Base-by-base conservation (phyloP, 2,797 vertebrate species). In the Gadopsis marmoratus region DNA sequence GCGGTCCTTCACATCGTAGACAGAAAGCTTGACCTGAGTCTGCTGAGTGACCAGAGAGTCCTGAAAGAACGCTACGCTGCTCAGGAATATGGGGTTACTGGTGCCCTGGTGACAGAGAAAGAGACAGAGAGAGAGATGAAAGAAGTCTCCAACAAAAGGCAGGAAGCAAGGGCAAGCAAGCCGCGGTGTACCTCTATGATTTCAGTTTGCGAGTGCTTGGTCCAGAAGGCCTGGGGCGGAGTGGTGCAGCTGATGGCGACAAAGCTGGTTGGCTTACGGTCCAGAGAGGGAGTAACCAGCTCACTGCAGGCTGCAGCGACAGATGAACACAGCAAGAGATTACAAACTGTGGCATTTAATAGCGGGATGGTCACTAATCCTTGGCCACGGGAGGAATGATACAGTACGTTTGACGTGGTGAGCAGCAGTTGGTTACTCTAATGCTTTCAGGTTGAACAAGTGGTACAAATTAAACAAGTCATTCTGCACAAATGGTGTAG, bases 161-260 rank as follows among this genome's bases (percentile, higher is more conserved):
- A 55, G 33, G 33, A 50, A 33, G 31, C 5, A 45, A 19, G 14
- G 37, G 9, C 0, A 26, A n/a, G 17, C 1, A 0, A 35, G 7
- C 29, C 12, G 11, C 1, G 3, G 7, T 1, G 23, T 77, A 92
- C 91, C 97, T 99, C 98, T 65, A 99, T 99, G 90, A 99, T 99
- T 92, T 99, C 98, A 9, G 98, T 99, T 86, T 99, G 98, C 10
- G 98, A 97, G 7, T 99, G 98, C 84, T 99, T 99, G 0, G 97
- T 99, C 98, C 98, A 99, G 94, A 99, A 99, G 4, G 98, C 98
- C 95, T 99, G 98, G 31, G 98, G 98, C n/a, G 98, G 98, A 11
- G 98, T 99, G 67, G 98, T 99, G 86, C 98, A 98, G 88, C 98
- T 99, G 91, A 99, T 95, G 17, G 98, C 97, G 73, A 99, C 98